Evolutionary conservation across 2,888 invertebrate genomes (phyloP).

Genomic region (Ennomos quercinarius): DNA sequence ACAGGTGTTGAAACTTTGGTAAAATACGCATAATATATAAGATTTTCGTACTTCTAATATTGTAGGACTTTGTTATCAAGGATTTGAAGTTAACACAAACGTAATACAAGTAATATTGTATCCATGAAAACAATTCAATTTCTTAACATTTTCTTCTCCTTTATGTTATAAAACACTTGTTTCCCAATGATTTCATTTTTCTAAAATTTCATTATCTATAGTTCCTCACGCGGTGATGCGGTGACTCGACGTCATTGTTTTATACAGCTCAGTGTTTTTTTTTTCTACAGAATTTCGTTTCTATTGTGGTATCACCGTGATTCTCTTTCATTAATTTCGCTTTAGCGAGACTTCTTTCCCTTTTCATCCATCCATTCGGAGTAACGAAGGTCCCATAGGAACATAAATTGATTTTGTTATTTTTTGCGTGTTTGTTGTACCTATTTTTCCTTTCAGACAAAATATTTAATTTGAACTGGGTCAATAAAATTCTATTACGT

Average conservation of each 20-base stretch:
- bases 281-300: constrained; percentile 51
- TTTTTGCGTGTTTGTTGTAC: constrained; percentile 50
- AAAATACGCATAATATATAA: not conserved
- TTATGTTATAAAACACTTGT: constrained; percentile 3
- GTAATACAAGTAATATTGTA: not conserved
- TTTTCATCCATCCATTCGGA: constrained; percentile 53
- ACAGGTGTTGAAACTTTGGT: not conserved
- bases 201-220: constrained; percentile 41
- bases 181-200: constrained; percentile 18
- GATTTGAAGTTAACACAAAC: too few species aligned
- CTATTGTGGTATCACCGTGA: constrained; percentile 61
- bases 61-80: too few species aligned
- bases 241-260: constrained; percentile 55
- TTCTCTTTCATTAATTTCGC: constrained; percentile 58
- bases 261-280: constrained; percentile 51
- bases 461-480: constrained; percentile 37
- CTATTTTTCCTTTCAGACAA: constrained; percentile 34
- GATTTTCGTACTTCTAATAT: too few species aligned
- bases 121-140: not conserved
- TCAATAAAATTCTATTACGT: constrained; percentile 41
- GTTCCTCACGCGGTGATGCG: constrained; percentile 39
- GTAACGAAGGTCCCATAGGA: constrained; percentile 51
- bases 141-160: not conserved
- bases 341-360: constrained; percentile 54
- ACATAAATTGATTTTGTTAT: constrained; percentile 66